A percentile compares a stretch with the other conserved stretches of the same genome.
Conservation (phyloP, 2,888 invertebrate species). For the Neoascia interrupta region DNA sequence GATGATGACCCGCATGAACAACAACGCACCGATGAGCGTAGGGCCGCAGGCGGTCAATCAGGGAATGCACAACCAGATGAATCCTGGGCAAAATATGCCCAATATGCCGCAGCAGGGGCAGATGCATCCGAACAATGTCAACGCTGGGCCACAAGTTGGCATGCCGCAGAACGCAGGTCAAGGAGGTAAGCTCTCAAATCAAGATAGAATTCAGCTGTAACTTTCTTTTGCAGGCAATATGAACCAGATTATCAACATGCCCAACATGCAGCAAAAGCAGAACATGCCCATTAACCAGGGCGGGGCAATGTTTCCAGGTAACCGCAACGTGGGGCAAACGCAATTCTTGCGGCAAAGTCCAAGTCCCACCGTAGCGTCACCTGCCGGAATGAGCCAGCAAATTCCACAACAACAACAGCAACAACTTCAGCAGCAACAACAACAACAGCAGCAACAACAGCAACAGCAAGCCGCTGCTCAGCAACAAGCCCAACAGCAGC, state of each 20-base stretch:
- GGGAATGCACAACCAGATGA: constrained; percentile 75
- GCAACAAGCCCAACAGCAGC: constrained; percentile 77
- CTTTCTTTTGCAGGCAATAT: constrained; percentile 71
- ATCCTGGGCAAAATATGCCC: constrained; percentile 79
- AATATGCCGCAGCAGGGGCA: constrained; percentile 80
- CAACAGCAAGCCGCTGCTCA: constrained; percentile 75
- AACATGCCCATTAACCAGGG: constrained; percentile 78
- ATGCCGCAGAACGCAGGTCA: constrained; percentile 75
- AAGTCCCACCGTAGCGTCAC: constrained; percentile 87
- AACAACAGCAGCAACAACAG: constrained; percentile 74
- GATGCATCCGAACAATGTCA: constrained; percentile 74
- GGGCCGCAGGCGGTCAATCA: constrained; percentile 74
- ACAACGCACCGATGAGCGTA: constrained; percentile 79
- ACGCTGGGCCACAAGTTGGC: constrained; percentile 73
- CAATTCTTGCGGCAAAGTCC: constrained; percentile 91
- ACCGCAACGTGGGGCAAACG: constrained; percentile 85
- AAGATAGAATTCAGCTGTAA: too few relatives aligned
- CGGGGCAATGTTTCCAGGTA: constrained; percentile 80
- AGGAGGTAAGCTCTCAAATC: constrained; percentile 70
- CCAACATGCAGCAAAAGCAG: constrained; percentile 77
- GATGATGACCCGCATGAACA: constrained; percentile 80
- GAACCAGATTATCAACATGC: constrained; percentile 77
- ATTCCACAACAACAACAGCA: constrained; percentile 76
- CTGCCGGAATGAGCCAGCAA: constrained; percentile 82
- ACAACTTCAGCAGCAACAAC: constrained; percentile 76